A percentile compares a stretch with the other conserved stretches of the same genome.
Conservation (phyloP, 2,888 invertebrate species). For the Ditylenchus weischeri region DNA sequence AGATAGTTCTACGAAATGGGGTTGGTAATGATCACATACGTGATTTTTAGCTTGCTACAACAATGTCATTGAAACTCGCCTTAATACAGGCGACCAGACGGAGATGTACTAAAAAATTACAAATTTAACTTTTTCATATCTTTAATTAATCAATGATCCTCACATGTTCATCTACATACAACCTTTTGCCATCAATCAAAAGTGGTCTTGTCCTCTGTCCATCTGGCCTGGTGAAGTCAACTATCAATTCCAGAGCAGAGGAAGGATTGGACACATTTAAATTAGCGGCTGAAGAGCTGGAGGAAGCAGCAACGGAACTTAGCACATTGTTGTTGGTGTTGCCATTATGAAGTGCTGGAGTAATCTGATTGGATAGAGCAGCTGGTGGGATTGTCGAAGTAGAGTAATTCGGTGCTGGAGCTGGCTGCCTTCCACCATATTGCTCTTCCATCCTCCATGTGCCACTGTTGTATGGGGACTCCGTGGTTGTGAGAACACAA, state of each 20-base stretch:
- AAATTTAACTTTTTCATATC: background rate
- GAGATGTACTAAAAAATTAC: conserved; percentile 18
- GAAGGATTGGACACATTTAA: background rate
- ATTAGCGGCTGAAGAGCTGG: conserved; percentile 10
- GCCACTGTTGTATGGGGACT: too few species aligned
- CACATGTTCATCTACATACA: conserved; percentile 57
- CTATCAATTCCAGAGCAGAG: conserved; percentile 21
- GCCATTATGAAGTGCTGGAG: conserved; percentile 5
- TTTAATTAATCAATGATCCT: conserved; percentile 21
- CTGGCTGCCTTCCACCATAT: too few species aligned
- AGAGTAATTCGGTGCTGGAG: too few species aligned
- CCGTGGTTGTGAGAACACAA: too few species aligned
- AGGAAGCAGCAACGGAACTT: background rate
- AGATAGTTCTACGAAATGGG: too few species aligned
- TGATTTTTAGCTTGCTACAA: too few species aligned
- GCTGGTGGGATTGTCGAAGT: too few species aligned
- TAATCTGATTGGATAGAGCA: too few species aligned
- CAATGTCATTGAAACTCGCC: too few species aligned
- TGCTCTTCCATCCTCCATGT: too few species aligned
- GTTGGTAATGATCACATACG: too few species aligned
- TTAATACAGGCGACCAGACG: conserved; percentile 39
- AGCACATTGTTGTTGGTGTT: background rate
- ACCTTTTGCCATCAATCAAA: conserved; percentile 52
- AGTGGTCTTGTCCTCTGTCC: conserved; percentile 54
- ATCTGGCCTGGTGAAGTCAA: conserved; percentile 44